Evolutionary conservation across 1,140 invertebrate species (phyloP), one percentile per base, ranked within the genome.

Genomic region (Sitodiplosis mosellana): DNA sequence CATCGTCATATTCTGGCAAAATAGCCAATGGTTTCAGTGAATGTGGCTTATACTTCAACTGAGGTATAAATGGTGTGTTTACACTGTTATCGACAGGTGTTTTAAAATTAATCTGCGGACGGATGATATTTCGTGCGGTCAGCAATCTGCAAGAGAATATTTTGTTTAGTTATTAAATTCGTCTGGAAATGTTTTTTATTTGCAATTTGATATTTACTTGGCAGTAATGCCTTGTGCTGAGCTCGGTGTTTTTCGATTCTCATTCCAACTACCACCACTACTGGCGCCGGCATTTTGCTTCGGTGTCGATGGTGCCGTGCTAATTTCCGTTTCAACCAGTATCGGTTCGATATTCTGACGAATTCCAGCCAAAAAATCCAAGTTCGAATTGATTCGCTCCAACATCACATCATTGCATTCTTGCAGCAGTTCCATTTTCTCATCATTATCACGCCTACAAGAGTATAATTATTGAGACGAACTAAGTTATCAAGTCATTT

Each of bases 41-140:
- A 67, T 97, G 89, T 1, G 88, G 90, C 66, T 97, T 97, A 12
- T 84, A 76, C 42, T 71, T 81, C 12, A 97, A 77, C 52, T 77
- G 73, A 1, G 91, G 91, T 42, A 79, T 65, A 75, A 91, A 96
- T 15, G 83, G 74, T 41, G 68, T 72, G 15, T 75, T 72, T 18
- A 67, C 65, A 41, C 73, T 76, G 56, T 95, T 95, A 60, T 93
- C 84, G 36, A 94, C 76, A 56, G 83, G 80, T 53, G 87, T 82
- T 59, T 81, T 82, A 56, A 95, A 96, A 45, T 69, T 76, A 34
- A 82, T 59, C 63, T 95, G 91, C 1, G 91, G 89, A 50, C 85
- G 73, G 36, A 78, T 69, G 49, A 88, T 77, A 59, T 85, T 82
- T 58, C 80, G 79, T 2, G 77, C 79, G 11, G 78, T 75, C 18